Base-by-base conservation (phyloP, 2,888 invertebrate species). In the Pocota personata region DNA sequence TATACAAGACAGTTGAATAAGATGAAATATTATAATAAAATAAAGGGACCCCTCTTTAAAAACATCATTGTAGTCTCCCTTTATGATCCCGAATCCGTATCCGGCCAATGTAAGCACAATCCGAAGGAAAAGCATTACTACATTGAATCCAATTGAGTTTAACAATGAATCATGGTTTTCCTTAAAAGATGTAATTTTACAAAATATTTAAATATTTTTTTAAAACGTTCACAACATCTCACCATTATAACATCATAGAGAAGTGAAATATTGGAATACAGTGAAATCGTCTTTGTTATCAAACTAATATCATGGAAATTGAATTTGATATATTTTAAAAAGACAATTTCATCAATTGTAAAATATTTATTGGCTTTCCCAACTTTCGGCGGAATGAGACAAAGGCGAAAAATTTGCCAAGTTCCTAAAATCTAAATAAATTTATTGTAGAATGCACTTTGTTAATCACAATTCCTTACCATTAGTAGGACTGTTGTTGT, bases 271-370 rank as follows among this genome's bases (percentile, higher is more conserved):
- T 84, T 71, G 0, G 79, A 80, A 21, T 52, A 46, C 0, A 84
- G 8, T 21, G 64, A 64, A 35, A 71, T 66, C 7, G 71, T 21
- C 27, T 79, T 79, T 5, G 57, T 48, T 2, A 84, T 52, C 14
- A 84, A 21, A 16, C 75, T 75, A 2, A 84, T 43, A n/a, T 84
- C 79, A 14, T 84, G 84, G n/a, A 80, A 79, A 32, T 84, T 84
- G 0, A 84, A n/a, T 37, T 76, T 84, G 0, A 84, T 16, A 8
- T 24, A 2, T 35, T 75, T 76, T 0, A 48, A 58, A 12, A 84
- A 14, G 16, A 79, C 46, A 37, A 71, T 27, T 57, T 84, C 84
- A 40, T 80, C 69, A 1, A n/a, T 16, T n/a, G 46, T 66, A 8
- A 66, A 76, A 7, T 37, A 8, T 35, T 71, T 37, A 14, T 58